Evolutionary conservation across 2,797 vertebrate species (phyloP), one percentile per base, ranked within the genome.

Genomic region (Gallinago stenura): DNA sequence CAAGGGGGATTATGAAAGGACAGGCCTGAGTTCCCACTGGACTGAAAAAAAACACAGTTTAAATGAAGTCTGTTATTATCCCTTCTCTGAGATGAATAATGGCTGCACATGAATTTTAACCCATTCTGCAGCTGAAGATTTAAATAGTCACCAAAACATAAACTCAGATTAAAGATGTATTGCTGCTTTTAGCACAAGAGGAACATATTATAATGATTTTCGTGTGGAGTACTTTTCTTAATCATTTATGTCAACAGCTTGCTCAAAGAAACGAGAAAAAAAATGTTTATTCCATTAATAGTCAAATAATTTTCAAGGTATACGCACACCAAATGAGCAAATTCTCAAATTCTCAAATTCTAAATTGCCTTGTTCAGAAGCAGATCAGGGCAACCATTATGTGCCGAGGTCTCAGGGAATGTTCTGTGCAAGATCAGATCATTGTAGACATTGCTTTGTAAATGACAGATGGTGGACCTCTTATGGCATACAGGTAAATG

Each of bases 11-110:
- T 83, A 48, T 4, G 45, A 87, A 78, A 58, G 22, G 30, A 64
- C 5, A 68, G 16, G 33, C 7, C 39, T 82, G n/a, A 64, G 30
- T 6, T 83, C 8, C 28, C 6, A 39, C 4, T n/a, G 26, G 19
- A 28, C 8, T 3, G 2, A 54, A 82, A 68, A 62, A 60, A 22
- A 0, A 1, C 4, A 1, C 18, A 8, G 6, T 58, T 75, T 37
- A 88, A 71, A 57, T 21, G 22, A 12, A 91, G 15, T 31, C 33
- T 53, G 21, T 66, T 18, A 45, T 1, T 41, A 30, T 33, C 31
- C 33, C 18, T 70, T 85, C 77, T 66, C 60, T 57, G 25, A 81
- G 41, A 60, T n/a, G 16, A 87, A 11, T 15, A 81, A 73, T 1
- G 6, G 26, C 48, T 53, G 9, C 48, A 73, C 2, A 0, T 45